Percentiles rank a stretch among this genome's conserved stretches.
phyloP scores from a whole-genome alignment of 2,888 invertebrate species.

The Rotaria magnacalcarata region DNA sequence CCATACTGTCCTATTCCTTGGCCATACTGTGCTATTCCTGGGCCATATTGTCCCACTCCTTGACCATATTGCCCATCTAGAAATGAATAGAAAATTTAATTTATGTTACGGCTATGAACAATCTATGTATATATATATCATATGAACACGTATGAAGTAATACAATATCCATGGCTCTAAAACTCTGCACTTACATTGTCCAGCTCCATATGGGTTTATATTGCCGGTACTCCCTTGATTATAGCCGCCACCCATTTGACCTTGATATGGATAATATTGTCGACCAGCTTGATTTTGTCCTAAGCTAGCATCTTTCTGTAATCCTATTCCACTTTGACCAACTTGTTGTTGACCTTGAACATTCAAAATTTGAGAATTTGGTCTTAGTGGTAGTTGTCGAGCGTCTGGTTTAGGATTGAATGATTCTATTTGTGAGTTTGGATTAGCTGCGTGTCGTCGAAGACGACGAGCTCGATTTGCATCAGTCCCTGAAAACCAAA shows the following conservation, averaged over 20 bases:
- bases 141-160: too few relatives aligned
- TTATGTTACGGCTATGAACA: too few relatives aligned
- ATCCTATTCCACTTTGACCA: background rate
- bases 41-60: background rate
- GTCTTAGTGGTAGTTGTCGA: background rate
- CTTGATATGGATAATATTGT: background rate
- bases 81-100: too few relatives aligned
- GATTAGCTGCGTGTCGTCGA: background rate
- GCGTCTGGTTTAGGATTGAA: background rate
- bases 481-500: background rate
- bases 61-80: background rate
- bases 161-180: too few relatives aligned
- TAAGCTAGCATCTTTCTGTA: background rate
- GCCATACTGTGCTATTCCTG: too few relatives aligned
- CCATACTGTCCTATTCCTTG: too few relatives aligned
- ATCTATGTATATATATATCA: too few relatives aligned
- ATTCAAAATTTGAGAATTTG: background rate
- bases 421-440: background rate
- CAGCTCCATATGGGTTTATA: background rate
- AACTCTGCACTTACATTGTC: background rate
- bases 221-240: too few relatives aligned
- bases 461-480: constrained; percentile 24
- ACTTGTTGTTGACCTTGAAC: background rate
- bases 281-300: background rate
- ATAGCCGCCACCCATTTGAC: too few relatives aligned